Evolutionary conservation across 1,140 invertebrate species (phyloP).

Genomic region (Drusus annulatus): DNA sequence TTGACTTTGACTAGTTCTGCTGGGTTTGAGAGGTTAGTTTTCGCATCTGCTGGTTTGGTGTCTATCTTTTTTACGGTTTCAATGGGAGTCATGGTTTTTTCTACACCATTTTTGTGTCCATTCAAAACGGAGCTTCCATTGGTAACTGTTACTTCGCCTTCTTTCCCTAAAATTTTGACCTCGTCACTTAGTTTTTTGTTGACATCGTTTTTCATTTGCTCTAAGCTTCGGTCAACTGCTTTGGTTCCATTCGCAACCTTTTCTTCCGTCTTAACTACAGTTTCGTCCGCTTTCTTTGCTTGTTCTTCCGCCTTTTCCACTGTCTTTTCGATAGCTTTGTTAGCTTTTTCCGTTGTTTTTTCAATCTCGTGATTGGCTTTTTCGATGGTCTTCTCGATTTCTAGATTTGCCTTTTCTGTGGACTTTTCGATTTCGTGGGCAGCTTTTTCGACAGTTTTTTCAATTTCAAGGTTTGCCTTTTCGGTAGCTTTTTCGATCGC

Average conservation of each 20-base stretch:
- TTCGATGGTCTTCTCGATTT: conserved; percentile 57
- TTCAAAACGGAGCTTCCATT: conserved; percentile 5
- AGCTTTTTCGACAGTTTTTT: conserved; percentile 60
- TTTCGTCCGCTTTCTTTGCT: conserved; percentile 61
- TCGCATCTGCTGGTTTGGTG: conserved; percentile 27
- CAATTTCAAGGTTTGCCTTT: conserved; percentile 59
- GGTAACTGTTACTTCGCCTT: neutral
- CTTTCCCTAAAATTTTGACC: conserved; percentile 60
- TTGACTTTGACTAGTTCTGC: conserved; percentile 43
- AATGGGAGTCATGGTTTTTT: conserved; percentile 50
- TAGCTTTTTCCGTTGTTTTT: conserved; percentile 63
- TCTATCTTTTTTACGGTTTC: conserved; percentile 49
- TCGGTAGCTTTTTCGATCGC: conserved; percentile 62
- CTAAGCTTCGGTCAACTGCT: conserved; percentile 64
- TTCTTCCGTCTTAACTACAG: neutral
- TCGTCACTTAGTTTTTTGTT: conserved; percentile 60
- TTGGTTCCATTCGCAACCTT: conserved; percentile 67
- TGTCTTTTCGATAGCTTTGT: conserved; percentile 61
- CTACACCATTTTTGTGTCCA: conserved; percentile 47
- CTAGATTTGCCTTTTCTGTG: conserved; percentile 61
- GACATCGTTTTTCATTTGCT: conserved; percentile 46
- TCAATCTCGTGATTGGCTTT: conserved; percentile 62
- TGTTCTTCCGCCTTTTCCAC: conserved; percentile 46
- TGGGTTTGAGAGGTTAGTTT: neutral
- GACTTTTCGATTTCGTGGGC: conserved; percentile 45